Conservation (phyloP, 2,888 invertebrate species). For the Diplazon laetatorius region DNA sequence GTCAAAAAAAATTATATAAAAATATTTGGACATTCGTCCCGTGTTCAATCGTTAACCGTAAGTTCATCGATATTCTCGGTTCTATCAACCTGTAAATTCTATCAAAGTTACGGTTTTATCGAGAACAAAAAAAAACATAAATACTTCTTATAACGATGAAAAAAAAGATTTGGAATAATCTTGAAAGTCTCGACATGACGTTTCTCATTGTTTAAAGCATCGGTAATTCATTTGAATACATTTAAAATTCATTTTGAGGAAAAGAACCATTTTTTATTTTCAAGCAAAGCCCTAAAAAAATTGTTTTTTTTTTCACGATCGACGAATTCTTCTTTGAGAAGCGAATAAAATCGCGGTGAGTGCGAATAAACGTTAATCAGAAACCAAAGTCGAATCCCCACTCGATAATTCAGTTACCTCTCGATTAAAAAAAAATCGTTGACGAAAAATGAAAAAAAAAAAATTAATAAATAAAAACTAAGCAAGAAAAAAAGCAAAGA, state of each 20-base stretch:
- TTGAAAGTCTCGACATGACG: background rate
- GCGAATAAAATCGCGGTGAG: too few relatives aligned
- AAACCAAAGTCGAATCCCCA: too few relatives aligned
- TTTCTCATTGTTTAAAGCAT: constrained; percentile 20
- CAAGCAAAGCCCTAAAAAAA: background rate
- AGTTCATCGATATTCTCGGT: constrained; percentile 10
- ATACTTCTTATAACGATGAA: background rate
- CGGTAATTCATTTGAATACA: background rate
- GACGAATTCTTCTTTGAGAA: too few relatives aligned
- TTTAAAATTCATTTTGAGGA: too few relatives aligned
- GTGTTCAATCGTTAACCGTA: constrained; percentile 35
- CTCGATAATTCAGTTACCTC: constrained; percentile 5
- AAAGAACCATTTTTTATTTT: background rate
- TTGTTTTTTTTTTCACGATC: too few relatives aligned
- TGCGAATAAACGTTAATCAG: too few relatives aligned
- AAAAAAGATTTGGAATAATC: background rate
- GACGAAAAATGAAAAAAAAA: constrained; percentile 13
- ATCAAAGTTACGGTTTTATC: constrained; percentile 25
- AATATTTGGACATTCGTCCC: constrained; percentile 47
- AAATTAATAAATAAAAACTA: too few relatives aligned
- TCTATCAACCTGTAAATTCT: constrained; percentile 45
- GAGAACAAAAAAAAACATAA: constrained; percentile 16
- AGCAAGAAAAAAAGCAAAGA: too few relatives aligned
- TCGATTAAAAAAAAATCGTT: background rate
- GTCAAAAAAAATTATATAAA: constrained; percentile 7